These are phyloP conservation scores for Antechinus flavipes DNA, from an alignment of 2,113 vertebrate genomes.

Conservation along the genomic window DNA sequence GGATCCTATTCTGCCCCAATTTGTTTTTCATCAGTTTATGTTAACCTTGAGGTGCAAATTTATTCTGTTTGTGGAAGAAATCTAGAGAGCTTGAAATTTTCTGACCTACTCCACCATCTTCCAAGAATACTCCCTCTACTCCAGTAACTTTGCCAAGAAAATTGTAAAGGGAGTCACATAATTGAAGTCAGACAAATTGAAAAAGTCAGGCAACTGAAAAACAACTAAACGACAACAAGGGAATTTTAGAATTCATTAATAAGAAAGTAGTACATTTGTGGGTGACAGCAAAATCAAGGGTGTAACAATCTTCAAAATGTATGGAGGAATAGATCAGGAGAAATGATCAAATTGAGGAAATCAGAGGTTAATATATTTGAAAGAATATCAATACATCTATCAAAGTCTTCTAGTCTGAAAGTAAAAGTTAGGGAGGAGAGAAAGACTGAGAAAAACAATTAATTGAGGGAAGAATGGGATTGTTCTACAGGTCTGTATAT, in stretches of 20 bases:
- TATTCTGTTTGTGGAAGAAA: no score
- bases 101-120: no score
- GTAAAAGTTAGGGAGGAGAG: not conserved
- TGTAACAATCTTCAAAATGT: not conserved
- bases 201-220: not conserved
- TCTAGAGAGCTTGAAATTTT: no score
- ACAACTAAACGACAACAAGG: not conserved
- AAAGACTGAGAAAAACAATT: not conserved
- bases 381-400: not conserved
- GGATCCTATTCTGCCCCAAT: no score
- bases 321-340: not conserved
- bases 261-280: not conserved
- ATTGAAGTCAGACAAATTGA: no score
- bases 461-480: not conserved
- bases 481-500: not conserved
- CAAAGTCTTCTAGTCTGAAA: not conserved
- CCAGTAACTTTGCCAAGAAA: not conserved
- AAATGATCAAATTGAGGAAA: no score
- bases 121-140: not conserved
- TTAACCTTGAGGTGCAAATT: no score
- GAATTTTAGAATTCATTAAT: not conserved
- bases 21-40: no score
- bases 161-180: not conserved
- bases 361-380: not conserved
- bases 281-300: not conserved